These are phyloP conservation scores for Semaprochilodus insignis DNA, from an alignment of 2,797 vertebrate genomes.

Conservation along the genomic window DNA sequence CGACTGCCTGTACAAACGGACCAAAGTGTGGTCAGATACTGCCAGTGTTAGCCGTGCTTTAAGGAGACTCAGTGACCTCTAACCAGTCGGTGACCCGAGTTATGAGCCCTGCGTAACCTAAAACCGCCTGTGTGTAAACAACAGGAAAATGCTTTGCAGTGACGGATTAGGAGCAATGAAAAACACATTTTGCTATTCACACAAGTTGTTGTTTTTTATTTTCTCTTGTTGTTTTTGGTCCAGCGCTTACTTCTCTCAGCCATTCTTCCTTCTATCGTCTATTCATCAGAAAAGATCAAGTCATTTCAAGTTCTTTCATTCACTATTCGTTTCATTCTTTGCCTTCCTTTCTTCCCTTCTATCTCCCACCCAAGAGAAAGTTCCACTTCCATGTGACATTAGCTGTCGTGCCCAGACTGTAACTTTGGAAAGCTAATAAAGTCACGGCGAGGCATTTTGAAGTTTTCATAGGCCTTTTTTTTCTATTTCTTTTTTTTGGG, in stretches of 20 bases:
- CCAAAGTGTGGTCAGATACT: neutral
- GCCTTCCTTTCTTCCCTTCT: conserved; percentile 13
- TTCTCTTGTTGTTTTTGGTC: neutral
- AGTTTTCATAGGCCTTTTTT: conserved; percentile 38
- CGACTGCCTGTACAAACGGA: too few relatives aligned
- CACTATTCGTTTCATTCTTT: conserved; percentile 2
- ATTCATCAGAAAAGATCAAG: conserved; percentile 10
- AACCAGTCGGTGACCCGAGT: neutral
- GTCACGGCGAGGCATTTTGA: conserved; percentile 58
- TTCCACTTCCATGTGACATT: conserved; percentile 70
- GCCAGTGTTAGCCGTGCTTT: too few relatives aligned
- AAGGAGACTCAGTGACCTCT: neutral
- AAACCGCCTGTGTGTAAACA: neutral
- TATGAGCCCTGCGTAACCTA: neutral
- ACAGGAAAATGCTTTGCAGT: neutral
- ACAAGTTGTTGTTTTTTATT: neutral
- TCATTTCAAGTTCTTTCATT: conserved; percentile 11
- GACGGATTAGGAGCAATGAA: neutral
- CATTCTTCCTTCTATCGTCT: neutral
- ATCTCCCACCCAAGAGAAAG: conserved; percentile 44
- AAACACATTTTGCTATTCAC: neutral
- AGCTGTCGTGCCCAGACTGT: conserved; percentile 78
- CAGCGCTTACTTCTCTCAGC: neutral
- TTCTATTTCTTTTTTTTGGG: conserved; percentile 19
- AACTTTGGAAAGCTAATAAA: conserved; percentile 84